Percentiles rank a stretch among this genome's conserved stretches.
phyloP scores from a whole-genome alignment of 1,140 invertebrate species.

The Rhagoletis pomonella region DNA sequence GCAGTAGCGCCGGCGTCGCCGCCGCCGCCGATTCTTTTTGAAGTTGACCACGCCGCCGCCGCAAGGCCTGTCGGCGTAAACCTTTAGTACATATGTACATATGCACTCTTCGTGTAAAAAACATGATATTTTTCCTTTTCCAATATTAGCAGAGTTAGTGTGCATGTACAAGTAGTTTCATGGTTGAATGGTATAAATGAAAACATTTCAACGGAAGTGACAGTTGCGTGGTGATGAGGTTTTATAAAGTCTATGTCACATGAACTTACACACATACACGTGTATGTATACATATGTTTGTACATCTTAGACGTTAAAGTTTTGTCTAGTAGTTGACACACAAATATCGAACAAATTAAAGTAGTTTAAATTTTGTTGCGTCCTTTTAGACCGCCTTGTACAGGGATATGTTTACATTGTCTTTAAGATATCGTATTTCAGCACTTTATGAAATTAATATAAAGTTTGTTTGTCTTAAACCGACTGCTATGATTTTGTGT shows the following conservation, averaged over 20 bases:
- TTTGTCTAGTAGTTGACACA: neutral
- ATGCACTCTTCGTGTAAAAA: too few species aligned
- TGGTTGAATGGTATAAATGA: neutral
- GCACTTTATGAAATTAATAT: constrained; percentile 39
- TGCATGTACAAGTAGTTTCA: neutral
- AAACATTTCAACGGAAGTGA: neutral
- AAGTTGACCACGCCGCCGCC: too few species aligned
- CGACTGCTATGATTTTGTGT: neutral
- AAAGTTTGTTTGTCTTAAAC: neutral
- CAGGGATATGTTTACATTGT: neutral
- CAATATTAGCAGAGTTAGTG: neutral
- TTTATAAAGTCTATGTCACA: neutral
- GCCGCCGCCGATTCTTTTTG: too few species aligned
- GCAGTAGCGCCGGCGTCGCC: too few species aligned
- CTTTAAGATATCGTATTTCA: constrained; percentile 23
- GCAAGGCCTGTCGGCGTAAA: too few species aligned
- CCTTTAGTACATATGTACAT: too few species aligned
- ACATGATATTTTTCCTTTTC: too few species aligned
- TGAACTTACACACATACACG: too few species aligned
- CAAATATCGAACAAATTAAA: constrained; percentile 20
- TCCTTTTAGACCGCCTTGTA: neutral
- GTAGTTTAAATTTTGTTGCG: neutral
- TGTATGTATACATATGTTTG: neutral
- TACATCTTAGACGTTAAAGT: neutral
- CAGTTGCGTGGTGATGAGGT: neutral